A percentile compares a stretch with the other conserved stretches of the same genome.
phyloP scores from a whole-genome alignment of 2,113 vertebrate species.

The Acrocephalus arundinaceus region DNA sequence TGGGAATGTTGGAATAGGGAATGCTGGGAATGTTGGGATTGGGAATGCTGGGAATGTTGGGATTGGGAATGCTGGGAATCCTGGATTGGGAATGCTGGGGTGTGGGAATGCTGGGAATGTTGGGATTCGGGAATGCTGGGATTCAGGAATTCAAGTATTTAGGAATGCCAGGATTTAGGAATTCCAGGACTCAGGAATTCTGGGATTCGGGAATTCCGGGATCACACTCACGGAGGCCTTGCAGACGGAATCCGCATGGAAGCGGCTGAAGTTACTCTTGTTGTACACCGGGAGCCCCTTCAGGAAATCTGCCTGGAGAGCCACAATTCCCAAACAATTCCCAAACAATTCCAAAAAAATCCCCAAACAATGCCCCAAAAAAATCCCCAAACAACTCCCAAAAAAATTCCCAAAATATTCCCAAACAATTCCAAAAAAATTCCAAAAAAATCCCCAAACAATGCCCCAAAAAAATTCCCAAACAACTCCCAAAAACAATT shows the following conservation, averaged over 20 bases:
- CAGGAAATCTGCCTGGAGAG: conserved; percentile 91
- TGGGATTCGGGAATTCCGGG: accelerated
- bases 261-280: conserved; percentile 97
- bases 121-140: accelerated
- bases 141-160: too few species aligned
- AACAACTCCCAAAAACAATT: too few species aligned
- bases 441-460: too few species aligned
- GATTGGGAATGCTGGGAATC: background rate
- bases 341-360: too few species aligned
- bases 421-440: too few species aligned
- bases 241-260: conserved; percentile 97
- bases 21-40: too few species aligned
- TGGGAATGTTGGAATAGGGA: too few species aligned
- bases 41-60: too few species aligned
- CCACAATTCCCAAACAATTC: background rate
- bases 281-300: conserved; percentile 98
- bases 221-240: conserved; percentile 91
- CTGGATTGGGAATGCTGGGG: background rate
- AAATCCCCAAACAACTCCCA: too few species aligned
- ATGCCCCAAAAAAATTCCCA: too few species aligned
- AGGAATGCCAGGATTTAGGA: accelerated
- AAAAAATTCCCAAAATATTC: too few species aligned
- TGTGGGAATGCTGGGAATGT: background rate
- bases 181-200: accelerated
- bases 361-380: too few species aligned